phyloP scores from a whole-genome alignment of 2,797 vertebrate species.

The Avahi laniger region DNA sequence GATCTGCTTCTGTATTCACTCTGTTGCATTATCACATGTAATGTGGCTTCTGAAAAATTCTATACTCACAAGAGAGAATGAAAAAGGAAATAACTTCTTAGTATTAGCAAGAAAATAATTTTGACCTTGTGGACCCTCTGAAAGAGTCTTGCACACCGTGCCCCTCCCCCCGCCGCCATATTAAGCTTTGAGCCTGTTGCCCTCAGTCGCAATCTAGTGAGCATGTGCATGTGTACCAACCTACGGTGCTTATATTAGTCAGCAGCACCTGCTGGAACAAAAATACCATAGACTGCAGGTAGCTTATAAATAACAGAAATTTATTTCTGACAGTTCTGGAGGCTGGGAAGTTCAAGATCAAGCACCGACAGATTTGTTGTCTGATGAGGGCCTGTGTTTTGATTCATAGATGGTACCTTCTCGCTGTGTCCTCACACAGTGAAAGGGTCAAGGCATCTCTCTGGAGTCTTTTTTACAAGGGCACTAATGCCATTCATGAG shows the following conservation, averaged over 20 bases:
- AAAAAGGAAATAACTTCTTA: neutral
- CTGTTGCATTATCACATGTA: neutral
- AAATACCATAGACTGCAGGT: neutral
- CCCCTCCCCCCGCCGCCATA: no score
- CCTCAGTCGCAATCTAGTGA: neutral
- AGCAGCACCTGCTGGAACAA: neutral
- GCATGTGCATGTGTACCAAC: fast-evolving
- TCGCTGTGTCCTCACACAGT: neutral
- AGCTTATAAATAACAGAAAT: neutral
- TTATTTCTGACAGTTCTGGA: neutral
- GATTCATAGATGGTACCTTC: neutral
- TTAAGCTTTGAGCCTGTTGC: neutral
- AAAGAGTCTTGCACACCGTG: neutral
- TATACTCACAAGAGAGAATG: neutral
- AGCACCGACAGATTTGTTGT: neutral
- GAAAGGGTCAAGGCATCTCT: neutral
- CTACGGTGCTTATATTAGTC: neutral
- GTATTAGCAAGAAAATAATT: neutral
- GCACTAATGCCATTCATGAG: no score
- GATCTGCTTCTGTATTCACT: neutral
- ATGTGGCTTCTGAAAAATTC: neutral
- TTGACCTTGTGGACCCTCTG: neutral
- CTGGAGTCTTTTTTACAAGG: neutral
- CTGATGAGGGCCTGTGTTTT: neutral
- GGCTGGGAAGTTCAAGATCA: neutral